Conservation (phyloP, 2,113 vertebrate species). For the Diadophis punctatus region DNA sequence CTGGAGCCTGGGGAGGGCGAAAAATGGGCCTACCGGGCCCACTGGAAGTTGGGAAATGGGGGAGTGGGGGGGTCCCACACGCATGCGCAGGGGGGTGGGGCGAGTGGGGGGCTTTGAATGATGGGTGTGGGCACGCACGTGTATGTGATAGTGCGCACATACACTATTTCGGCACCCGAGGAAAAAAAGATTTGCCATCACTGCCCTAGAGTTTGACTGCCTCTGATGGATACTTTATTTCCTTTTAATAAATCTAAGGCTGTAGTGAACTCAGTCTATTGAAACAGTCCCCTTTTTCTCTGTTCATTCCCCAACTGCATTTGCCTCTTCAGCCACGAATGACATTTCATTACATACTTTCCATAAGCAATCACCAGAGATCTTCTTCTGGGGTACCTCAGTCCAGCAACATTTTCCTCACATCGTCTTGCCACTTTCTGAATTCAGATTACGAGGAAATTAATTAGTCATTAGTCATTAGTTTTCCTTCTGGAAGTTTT, state of each 20-base stretch:
- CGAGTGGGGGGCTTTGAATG: too few relatives aligned
- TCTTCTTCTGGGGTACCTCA: conserved; percentile 29
- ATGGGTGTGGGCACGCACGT: too few relatives aligned
- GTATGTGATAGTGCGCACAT: too few relatives aligned
- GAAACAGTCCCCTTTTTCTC: conserved; percentile 22
- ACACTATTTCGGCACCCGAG: too few relatives aligned
- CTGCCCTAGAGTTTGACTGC: not conserved
- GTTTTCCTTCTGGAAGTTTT: conserved; percentile 27
- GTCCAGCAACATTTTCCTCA: conserved; percentile 10
- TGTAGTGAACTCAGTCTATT: not conserved
- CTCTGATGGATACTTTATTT: not conserved
- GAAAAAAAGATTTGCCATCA: too few relatives aligned
- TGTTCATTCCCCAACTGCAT: conserved; percentile 16
- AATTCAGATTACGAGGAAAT: conserved; percentile 20
- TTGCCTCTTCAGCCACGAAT: conserved; percentile 46
- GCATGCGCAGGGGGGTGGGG: too few relatives aligned
- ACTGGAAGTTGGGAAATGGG: too few relatives aligned
- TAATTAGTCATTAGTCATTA: not conserved
- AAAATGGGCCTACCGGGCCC: too few relatives aligned
- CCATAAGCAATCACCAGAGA: conserved; percentile 37
- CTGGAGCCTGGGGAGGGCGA: too few relatives aligned
- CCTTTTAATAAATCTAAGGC: conserved; percentile 11
- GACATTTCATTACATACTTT: conserved; percentile 50
- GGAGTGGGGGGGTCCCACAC: too few relatives aligned
- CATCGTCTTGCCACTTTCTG: conserved; percentile 13